These are phyloP conservation scores for Eudemis profundana DNA, from an alignment of 2,888 invertebrate species.

Conservation along the genomic window DNA sequence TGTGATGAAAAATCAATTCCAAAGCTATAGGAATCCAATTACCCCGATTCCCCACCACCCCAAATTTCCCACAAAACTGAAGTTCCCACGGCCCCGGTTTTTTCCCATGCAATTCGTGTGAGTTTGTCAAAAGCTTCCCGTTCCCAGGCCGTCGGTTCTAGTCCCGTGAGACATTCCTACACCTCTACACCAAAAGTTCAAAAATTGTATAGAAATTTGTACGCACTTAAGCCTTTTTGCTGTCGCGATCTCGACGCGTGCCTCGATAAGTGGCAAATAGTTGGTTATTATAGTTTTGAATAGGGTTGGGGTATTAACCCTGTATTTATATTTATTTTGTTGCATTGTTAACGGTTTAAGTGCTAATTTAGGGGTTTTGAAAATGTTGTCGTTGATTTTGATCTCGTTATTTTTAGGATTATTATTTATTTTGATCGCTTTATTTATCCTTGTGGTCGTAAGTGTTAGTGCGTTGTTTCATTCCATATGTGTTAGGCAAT, in stretches of 20 bases:
- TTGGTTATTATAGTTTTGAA: conserved; percentile 23
- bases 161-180: conserved; percentile 22
- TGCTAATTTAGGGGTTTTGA: not conserved
- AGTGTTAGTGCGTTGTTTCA: too few relatives aligned
- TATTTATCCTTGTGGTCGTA: too few relatives aligned
- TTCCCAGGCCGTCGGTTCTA: conserved; percentile 10
- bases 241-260: conserved; percentile 19
- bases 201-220: not conserved
- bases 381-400: too few relatives aligned
- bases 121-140: conserved; percentile 10
- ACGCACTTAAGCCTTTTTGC: not conserved
- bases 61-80: conserved; percentile 7
- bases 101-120: conserved; percentile 35
- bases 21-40: too few relatives aligned
- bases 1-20: too few relatives aligned
- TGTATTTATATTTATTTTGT: conserved; percentile 4
- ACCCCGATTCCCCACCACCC: too few relatives aligned
- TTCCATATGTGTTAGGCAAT: too few relatives aligned
- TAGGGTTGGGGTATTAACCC: not conserved
- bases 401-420: too few relatives aligned
- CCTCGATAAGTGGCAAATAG: conserved; percentile 35
- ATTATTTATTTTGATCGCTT: too few relatives aligned
- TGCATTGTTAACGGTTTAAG: not conserved
- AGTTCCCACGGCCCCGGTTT: conserved; percentile 31
- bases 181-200: not conserved